Percentiles rank a stretch among this genome's conserved stretches.
Evolutionary conservation across 2,113 vertebrate genomes (phyloP).

Genomic region (Pachyramphus minor): DNA sequence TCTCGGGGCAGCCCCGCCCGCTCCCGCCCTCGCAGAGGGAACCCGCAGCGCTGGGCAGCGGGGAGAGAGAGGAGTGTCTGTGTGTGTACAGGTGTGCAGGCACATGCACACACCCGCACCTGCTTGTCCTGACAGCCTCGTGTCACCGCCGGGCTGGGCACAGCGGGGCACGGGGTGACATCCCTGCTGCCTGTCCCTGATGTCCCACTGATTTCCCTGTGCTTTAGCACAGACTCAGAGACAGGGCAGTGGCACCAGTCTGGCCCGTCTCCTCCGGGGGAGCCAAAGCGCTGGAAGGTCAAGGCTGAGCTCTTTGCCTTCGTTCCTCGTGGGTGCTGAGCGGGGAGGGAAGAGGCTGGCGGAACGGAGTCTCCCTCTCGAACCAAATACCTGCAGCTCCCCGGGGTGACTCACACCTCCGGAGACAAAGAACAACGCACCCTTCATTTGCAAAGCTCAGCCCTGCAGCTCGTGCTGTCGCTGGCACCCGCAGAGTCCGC

Average conservation of each 20-base stretch:
- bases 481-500: neutral
- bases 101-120: fast-evolving
- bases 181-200: neutral
- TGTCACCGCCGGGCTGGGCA: neutral
- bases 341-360: neutral
- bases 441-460: neutral
- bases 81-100: fast-evolving
- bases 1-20: neutral
- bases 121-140: neutral
- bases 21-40: neutral
- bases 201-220: neutral
- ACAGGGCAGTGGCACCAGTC: neutral
- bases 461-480: neutral
- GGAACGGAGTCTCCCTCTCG: neutral
- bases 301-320: neutral
- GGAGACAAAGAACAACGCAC: neutral
- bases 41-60: neutral
- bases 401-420: neutral
- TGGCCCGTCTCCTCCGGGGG: neutral
- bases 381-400: neutral
- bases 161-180: neutral
- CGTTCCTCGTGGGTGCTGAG: neutral
- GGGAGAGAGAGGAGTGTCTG: neutral
- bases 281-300: neutral
- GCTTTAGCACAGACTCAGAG: neutral